phyloP scores from a whole-genome alignment of 2,888 invertebrate species.

The Acanthosoma haemorrhoidale region DNA sequence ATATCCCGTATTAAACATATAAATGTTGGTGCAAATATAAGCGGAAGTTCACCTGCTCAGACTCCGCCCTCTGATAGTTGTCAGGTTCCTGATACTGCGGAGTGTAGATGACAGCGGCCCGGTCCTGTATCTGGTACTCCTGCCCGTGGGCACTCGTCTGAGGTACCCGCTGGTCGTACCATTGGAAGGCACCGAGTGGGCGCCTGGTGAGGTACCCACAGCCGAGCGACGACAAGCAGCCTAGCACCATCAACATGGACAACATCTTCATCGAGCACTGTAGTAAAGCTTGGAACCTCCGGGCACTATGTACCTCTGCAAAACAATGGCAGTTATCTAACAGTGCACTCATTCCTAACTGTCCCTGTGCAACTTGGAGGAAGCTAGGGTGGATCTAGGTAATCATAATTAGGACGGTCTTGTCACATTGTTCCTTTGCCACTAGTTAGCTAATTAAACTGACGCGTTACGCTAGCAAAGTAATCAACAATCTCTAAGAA shows the following conservation, averaged over 20 bases:
- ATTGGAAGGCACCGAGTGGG: neutral
- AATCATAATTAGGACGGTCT: too few relatives aligned
- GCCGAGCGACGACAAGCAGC: neutral
- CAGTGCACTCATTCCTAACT: neutral
- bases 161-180: neutral
- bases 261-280: neutral
- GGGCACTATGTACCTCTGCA: neutral
- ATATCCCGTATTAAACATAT: too few relatives aligned
- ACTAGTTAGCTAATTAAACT: neutral
- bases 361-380: neutral
- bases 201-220: neutral
- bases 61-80: neutral
- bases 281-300: neutral
- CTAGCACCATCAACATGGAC: neutral
- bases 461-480: neutral
- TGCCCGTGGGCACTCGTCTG: neutral
- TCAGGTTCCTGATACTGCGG: neutral
- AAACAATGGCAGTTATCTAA: conserved; percentile 7
- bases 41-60: neutral
- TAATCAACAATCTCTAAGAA: neutral
- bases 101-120: neutral
- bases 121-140: neutral
- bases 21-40: too few relatives aligned
- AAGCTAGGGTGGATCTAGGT: too few relatives aligned
- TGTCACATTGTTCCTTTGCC: neutral